These are phyloP conservation scores for Lumbricus terrestris DNA, from an alignment of 2,888 invertebrate genomes.

Conservation along the genomic window DNA sequence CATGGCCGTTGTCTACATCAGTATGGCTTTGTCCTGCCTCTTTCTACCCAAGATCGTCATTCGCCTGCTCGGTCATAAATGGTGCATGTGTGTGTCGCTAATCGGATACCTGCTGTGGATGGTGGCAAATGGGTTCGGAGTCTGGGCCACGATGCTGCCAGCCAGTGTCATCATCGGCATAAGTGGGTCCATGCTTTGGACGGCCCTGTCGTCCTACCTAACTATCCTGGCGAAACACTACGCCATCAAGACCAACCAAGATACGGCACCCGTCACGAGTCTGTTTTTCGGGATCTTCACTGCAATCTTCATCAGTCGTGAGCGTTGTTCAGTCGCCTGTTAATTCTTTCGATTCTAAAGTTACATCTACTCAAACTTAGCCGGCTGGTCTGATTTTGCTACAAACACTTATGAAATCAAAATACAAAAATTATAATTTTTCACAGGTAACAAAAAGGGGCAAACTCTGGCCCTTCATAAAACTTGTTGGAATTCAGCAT, in stretches of 20 bases:
- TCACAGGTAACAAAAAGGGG: no score
- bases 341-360: background rate
- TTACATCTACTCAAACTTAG: background rate
- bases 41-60: background rate
- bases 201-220: conserved; percentile 93
- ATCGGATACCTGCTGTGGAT: conserved; percentile 91
- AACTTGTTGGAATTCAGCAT: no score
- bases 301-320: conserved; percentile 92
- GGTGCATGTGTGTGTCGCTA: conserved; percentile 90
- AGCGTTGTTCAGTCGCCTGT: conserved; percentile 52
- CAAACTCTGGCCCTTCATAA: no score
- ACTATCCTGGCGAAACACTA: conserved; percentile 68
- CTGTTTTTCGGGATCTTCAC: conserved; percentile 98
- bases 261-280: conserved; percentile 82
- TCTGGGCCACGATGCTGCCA: conserved; percentile 70
- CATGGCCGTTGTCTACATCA: background rate
- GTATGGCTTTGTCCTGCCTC: conserved; percentile 14
- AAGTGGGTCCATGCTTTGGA: conserved; percentile 96
- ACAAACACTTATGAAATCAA: no score
- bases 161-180: conserved; percentile 87
- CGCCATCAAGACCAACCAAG: conserved; percentile 74
- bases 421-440: no score
- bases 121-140: conserved; percentile 74
- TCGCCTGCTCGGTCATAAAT: conserved; percentile 62
- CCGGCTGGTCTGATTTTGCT: no score